These are phyloP conservation scores for Brachyistius frenatus DNA, from an alignment of 2,113 vertebrate genomes.

Conservation along the genomic window DNA sequence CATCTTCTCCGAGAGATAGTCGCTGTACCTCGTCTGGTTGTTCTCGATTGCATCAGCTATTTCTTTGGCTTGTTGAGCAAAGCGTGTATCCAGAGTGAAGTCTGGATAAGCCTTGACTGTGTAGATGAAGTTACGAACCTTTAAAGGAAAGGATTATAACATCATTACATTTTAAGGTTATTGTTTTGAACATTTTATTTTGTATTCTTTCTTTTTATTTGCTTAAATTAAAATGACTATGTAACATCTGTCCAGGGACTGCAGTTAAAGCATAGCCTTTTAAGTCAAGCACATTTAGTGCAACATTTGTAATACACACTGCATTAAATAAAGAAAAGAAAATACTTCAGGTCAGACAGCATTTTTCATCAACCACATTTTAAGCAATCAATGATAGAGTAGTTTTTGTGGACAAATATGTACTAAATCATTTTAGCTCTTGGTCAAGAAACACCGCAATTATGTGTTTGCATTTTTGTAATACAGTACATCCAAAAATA, in stretches of 20 bases:
- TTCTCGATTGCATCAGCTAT: slow-evolving; percentile 90
- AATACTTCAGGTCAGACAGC: too few species aligned
- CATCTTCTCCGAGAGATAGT: slow-evolving; percentile 88
- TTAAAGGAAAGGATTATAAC: slow-evolving; percentile 34
- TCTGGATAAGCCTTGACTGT: slow-evolving; percentile 85
- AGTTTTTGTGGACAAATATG: neutral
- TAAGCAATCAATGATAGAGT: neutral
- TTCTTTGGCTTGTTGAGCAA: slow-evolving; percentile 83
- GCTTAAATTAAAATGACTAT: too few species aligned
- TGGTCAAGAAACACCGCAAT: neutral
- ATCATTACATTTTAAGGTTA: neutral
- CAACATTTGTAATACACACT: too few species aligned
- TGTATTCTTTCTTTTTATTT: too few species aligned
- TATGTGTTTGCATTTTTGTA: neutral
- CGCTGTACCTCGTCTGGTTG: slow-evolving; percentile 88
- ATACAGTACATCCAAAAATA: too few species aligned
- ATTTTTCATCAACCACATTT: too few species aligned
- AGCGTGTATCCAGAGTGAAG: slow-evolving; percentile 84
- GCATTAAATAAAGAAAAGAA: too few species aligned
- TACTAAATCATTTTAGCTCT: neutral
- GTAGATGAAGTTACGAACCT: slow-evolving; percentile 92
- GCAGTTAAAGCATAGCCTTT: too few species aligned
- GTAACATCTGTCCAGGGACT: too few species aligned
- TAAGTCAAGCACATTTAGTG: too few species aligned
- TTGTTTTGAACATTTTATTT: neutral